These are phyloP conservation scores for Callipepla californica DNA, from an alignment of 2,113 vertebrate genomes.

Conservation along the genomic window DNA sequence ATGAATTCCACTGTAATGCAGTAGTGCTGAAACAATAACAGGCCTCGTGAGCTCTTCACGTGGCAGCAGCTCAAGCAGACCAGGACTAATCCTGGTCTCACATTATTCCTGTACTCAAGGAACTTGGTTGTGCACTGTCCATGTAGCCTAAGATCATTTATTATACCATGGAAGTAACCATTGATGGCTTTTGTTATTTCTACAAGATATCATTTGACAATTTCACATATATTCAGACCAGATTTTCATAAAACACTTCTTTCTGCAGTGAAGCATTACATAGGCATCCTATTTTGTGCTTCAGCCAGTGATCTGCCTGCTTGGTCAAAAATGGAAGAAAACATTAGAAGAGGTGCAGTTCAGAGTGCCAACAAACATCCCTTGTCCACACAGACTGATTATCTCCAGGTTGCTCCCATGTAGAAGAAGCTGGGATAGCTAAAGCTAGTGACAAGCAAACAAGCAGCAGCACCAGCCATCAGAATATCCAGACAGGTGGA, in stretches of 20 bases:
- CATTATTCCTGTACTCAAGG: accelerated
- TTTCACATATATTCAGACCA: neutral
- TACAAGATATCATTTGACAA: neutral
- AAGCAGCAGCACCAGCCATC: neutral
- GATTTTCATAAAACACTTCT: neutral
- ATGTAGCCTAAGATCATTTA: neutral
- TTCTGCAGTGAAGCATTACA: accelerated
- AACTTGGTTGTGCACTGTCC: neutral
- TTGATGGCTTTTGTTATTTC: neutral
- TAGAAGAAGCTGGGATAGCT: neutral
- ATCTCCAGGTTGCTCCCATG: neutral
- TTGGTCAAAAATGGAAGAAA: neutral
- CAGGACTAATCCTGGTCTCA: neutral
- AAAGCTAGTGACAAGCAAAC: neutral
- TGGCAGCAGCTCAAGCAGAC: neutral
- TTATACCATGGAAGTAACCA: neutral
- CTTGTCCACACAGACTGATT: accelerated
- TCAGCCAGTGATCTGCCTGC: neutral
- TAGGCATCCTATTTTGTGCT: neutral
- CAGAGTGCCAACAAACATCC: neutral
- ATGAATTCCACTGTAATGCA: accelerated
- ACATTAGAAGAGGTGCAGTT: neutral
- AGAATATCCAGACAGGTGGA: neutral
- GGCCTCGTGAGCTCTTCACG: neutral
- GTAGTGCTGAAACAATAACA: neutral